Percentiles rank a stretch among this genome's conserved stretches.
Evolutionary conservation across 2,797 vertebrate species (phyloP).

Genomic region (Danio aesculapii): DNA sequence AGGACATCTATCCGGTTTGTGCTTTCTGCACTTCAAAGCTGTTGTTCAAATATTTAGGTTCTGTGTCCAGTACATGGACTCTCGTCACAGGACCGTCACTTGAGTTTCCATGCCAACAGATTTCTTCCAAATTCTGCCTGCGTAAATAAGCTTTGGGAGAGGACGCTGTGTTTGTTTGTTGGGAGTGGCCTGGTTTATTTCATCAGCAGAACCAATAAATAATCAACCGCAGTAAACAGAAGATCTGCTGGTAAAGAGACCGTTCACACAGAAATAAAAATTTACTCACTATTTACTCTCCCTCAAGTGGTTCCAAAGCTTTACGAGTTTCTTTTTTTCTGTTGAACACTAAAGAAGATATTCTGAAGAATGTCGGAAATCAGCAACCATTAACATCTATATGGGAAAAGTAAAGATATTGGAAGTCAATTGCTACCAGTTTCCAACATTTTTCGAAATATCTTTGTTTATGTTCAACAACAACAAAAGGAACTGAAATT

Average conservation of each 20-base stretch:
- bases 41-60: constrained; percentile 80
- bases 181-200: constrained; percentile 71
- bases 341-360: too few relatives aligned
- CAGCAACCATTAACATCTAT: too few relatives aligned
- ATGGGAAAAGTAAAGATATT: too few relatives aligned
- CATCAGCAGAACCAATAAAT: constrained; percentile 56
- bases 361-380: too few relatives aligned
- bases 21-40: constrained; percentile 72
- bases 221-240: constrained; percentile 35
- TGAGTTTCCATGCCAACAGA: constrained; percentile 53
- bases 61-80: constrained; percentile 69
- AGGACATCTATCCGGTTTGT: constrained; percentile 62
- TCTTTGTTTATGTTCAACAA: too few relatives aligned
- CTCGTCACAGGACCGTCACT: constrained; percentile 68
- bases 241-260: constrained; percentile 15
- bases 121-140: constrained; percentile 56
- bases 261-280: too few relatives aligned
- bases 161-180: constrained; percentile 72
- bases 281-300: too few relatives aligned
- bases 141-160: constrained; percentile 57
- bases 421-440: too few relatives aligned
- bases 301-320: too few relatives aligned
- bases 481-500: too few relatives aligned
- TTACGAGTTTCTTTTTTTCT: too few relatives aligned
- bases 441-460: too few relatives aligned